phyloP scores from a whole-genome alignment of 2,888 invertebrate genomes.

The Cephus sareptanus region DNA sequence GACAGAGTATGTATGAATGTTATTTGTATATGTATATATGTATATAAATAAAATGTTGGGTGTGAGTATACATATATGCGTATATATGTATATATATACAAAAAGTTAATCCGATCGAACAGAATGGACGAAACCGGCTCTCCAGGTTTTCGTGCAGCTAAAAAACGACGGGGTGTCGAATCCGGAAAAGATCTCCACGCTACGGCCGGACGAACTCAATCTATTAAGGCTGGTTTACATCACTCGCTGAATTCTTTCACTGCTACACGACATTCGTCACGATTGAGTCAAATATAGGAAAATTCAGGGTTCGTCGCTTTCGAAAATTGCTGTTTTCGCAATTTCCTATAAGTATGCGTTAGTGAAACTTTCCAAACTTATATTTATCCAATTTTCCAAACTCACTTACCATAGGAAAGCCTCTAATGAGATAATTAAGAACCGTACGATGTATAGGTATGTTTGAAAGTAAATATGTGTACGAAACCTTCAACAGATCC shows the following conservation, averaged over 20 bases:
- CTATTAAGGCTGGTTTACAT: background rate
- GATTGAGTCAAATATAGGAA: background rate
- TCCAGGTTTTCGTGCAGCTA: constrained; percentile 12
- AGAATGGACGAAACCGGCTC: constrained; percentile 24
- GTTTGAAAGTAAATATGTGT: background rate
- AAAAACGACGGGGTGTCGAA: constrained; percentile 9
- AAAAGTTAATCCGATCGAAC: constrained; percentile 25
- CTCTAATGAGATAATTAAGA: background rate
- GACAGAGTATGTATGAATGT: background rate
- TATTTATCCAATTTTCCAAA: background rate
- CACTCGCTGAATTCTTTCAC: background rate
- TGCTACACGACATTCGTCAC: background rate
- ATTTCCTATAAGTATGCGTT: background rate
- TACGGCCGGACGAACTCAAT: constrained; percentile 16
- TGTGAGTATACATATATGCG: no score
- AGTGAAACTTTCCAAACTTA: background rate
- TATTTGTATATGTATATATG: no score
- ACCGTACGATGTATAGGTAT: background rate
- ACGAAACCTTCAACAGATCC: background rate
- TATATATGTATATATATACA: background rate
- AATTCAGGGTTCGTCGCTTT: background rate
- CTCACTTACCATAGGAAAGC: background rate
- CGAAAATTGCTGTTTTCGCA: background rate
- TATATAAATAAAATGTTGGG: no score
- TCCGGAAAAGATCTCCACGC: constrained; percentile 13